Percentiles rank a stretch among this genome's conserved stretches.
Conservation (phyloP, 2,888 invertebrate species). For the Apamea anceps region DNA sequence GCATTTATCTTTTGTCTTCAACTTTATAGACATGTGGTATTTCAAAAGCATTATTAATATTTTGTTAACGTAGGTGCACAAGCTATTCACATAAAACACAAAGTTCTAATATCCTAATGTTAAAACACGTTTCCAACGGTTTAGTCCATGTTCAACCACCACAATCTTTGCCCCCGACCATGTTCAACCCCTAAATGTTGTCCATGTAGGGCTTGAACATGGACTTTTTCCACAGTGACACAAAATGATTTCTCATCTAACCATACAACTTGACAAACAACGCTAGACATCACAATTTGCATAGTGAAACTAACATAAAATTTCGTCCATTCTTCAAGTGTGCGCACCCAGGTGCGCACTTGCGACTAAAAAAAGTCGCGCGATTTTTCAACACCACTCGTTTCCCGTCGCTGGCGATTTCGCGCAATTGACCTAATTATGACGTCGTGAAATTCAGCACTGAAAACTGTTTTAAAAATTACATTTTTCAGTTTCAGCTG, state of each 20-base stretch:
- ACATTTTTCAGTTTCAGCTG: conserved; percentile 52
- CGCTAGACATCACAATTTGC: conserved; percentile 40
- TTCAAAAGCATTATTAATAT: not conserved
- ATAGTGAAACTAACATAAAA: conserved; percentile 45
- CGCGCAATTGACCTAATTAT: conserved; percentile 74
- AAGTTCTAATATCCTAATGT: not conserved
- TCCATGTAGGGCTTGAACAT: too few relatives aligned
- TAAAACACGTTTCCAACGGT: not conserved
- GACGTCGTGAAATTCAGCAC: conserved; percentile 59
- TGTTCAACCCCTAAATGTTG: too few relatives aligned
- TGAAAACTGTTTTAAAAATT: conserved; percentile 63
- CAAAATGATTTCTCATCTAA: conserved; percentile 11
- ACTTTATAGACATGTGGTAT: not conserved
- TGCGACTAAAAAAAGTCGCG: conserved; percentile 52
- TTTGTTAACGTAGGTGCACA: not conserved
- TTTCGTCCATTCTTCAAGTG: conserved; percentile 42
- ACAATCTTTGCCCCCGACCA: too few relatives aligned
- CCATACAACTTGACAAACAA: conserved; percentile 3
- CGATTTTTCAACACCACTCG: conserved; percentile 64
- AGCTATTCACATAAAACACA: not conserved
- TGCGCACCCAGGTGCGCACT: conserved; percentile 42
- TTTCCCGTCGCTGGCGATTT: conserved; percentile 63
- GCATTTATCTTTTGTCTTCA: not conserved
- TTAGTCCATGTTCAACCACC: too few relatives aligned
- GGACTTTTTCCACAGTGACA: too few relatives aligned